A percentile compares a stretch with the other conserved stretches of the same genome.
phyloP scores from a whole-genome alignment of 2,113 vertebrate genomes.

The Esox niger region DNA sequence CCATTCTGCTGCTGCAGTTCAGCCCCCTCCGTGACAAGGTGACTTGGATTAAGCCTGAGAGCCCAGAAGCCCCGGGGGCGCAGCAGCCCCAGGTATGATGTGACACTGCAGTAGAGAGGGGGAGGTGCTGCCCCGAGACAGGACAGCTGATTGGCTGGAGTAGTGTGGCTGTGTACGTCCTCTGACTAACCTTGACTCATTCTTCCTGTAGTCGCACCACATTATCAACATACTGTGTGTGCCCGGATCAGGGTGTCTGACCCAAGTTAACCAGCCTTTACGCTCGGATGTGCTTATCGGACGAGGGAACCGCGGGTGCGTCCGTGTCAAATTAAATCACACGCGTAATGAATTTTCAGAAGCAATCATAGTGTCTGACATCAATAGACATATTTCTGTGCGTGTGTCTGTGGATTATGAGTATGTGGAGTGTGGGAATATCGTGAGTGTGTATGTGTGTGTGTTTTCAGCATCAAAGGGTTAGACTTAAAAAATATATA shows the following conservation, averaged over 20 bases:
- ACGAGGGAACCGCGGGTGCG: too few relatives aligned
- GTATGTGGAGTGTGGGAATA: too few relatives aligned
- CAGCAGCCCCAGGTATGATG: constrained; percentile 34
- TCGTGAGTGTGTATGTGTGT: too few relatives aligned
- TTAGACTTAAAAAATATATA: too few relatives aligned
- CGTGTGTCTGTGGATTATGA: too few relatives aligned
- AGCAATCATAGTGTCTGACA: too few relatives aligned
- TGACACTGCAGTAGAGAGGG: constrained; percentile 10
- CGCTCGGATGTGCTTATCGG: too few relatives aligned
- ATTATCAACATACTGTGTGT: constrained; percentile 43
- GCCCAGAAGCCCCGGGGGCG: not conserved
- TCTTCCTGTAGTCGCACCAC: constrained; percentile 25
- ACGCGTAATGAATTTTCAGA: too few relatives aligned
- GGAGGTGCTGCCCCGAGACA: constrained; percentile 33
- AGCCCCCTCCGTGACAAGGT: not conserved
- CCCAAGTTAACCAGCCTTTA: too few relatives aligned
- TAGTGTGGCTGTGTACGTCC: constrained; percentile 36
- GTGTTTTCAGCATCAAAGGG: too few relatives aligned
- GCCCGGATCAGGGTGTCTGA: constrained; percentile 41
- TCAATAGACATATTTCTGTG: too few relatives aligned
- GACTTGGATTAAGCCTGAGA: not conserved
- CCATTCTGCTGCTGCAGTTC: not conserved
- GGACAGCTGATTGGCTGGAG: not conserved
- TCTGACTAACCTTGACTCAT: constrained; percentile 62
- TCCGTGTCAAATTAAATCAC: too few relatives aligned